phyloP scores from a whole-genome alignment of 2,888 invertebrate species.

The Alloplasta piceator region DNA sequence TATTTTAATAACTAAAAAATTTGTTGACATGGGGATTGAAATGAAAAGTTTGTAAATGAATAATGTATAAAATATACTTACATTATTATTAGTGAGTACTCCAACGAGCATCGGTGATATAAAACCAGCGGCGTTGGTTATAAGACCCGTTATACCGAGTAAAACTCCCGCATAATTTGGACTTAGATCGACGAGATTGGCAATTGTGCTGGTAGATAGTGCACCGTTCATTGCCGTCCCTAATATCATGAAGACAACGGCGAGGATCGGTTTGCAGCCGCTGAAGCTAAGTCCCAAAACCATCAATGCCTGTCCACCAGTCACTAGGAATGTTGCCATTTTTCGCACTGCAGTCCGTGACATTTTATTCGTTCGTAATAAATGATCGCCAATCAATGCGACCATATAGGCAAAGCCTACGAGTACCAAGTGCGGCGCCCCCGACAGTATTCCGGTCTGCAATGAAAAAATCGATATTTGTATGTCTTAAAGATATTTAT shows the following conservation, averaged over 20 bases:
- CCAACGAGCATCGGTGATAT: constrained; percentile 87
- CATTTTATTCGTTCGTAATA: constrained; percentile 86
- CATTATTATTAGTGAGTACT: constrained; percentile 86
- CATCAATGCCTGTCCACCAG: constrained; percentile 86
- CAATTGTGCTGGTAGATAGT: constrained; percentile 87
- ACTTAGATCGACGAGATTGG: constrained; percentile 88
- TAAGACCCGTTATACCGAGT: constrained; percentile 86
- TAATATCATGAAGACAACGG: constrained; percentile 86
- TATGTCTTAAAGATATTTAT: background rate
- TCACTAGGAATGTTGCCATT: constrained; percentile 86
- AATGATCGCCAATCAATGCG: constrained; percentile 86
- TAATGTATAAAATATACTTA: constrained; percentile 84
- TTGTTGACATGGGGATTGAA: too few relatives aligned
- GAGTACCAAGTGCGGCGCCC: constrained; percentile 86
- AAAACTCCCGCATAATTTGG: constrained; percentile 86
- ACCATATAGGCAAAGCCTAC: constrained; percentile 86
- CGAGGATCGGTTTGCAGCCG: constrained; percentile 86
- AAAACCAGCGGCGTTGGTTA: constrained; percentile 86
- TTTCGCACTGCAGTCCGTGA: constrained; percentile 87
- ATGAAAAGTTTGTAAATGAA: too few relatives aligned
- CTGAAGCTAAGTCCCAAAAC: constrained; percentile 86
- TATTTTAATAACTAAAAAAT: too few relatives aligned
- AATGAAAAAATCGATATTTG: constrained; percentile 65
- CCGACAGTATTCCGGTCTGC: constrained; percentile 87
- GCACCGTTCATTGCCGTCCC: constrained; percentile 88